Conservation (phyloP, 2,888 invertebrate species). For the Eupsilia transversa region DNA sequence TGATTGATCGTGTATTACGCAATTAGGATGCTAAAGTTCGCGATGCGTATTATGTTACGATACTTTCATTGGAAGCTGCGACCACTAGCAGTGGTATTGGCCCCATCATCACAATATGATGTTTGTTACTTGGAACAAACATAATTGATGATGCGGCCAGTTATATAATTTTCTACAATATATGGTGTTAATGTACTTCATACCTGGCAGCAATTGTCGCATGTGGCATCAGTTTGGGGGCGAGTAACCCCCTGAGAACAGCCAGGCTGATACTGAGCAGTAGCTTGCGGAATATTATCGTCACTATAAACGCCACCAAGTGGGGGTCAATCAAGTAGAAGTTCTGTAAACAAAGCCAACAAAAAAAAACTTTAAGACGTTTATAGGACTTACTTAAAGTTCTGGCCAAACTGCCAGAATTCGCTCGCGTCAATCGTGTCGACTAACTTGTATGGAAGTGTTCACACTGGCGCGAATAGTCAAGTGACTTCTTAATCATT, state of each 20-base stretch:
- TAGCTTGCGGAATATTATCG: constrained; percentile 95
- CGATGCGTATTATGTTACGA: not conserved
- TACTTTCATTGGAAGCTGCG: not conserved
- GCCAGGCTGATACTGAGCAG: constrained; percentile 92
- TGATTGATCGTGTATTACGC: too few species aligned
- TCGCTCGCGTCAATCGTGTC: too few species aligned
- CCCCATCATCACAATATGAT: not conserved
- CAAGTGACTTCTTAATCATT: too few species aligned
- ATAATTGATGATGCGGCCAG: too few species aligned
- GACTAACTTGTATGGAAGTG: too few species aligned
- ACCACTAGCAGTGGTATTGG: not conserved
- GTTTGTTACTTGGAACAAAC: too few species aligned
- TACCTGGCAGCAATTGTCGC: constrained; percentile 80
- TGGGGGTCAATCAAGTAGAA: constrained; percentile 98
- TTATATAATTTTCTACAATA: too few species aligned
- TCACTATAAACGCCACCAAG: constrained; percentile 95
- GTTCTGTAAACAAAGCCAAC: constrained; percentile 92
- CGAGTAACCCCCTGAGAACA: constrained; percentile 86
- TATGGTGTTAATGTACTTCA: not conserved
- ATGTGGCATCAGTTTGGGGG: constrained; percentile 84
- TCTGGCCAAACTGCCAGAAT: not conserved
- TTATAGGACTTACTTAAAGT: not conserved
- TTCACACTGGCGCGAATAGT: too few species aligned
- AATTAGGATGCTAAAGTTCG: too few species aligned
- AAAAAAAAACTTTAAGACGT: not conserved